Percentiles rank a stretch among this genome's conserved stretches.
These are phyloP conservation scores for Sparidentex hasta DNA, from an alignment of 2,797 vertebrate genomes.

Conservation along the genomic window DNA sequence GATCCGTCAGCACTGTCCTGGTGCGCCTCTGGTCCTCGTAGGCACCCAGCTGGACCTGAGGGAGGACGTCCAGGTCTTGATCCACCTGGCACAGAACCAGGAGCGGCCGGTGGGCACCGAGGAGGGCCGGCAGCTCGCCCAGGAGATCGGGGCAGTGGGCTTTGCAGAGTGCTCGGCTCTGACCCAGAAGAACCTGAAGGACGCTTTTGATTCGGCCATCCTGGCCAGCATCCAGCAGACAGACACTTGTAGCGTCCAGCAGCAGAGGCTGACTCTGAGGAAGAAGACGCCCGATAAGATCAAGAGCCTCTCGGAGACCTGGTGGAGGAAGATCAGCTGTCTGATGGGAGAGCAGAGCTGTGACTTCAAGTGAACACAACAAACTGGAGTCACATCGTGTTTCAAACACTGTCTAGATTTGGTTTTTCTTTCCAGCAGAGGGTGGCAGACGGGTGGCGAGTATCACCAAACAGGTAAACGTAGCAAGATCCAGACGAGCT, in stretches of 20 bases:
- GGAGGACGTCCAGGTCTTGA: conserved; percentile 93
- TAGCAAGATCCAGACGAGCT: background rate
- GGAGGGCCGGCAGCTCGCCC: conserved; percentile 86
- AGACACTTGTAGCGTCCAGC: conserved; percentile 33
- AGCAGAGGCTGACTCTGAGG: conserved; percentile 67
- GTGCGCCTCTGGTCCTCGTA: conserved; percentile 89
- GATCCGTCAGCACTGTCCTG: conserved; percentile 89
- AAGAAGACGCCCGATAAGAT: conserved; percentile 80
- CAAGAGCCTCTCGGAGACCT: conserved; percentile 77
- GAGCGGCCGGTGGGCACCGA: conserved; percentile 88
- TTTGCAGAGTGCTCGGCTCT: conserved; percentile 82
- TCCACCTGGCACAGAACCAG: conserved; percentile 88
- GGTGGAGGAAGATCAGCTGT: conserved; percentile 85
- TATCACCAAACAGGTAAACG: background rate
- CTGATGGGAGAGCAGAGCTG: conserved; percentile 78
- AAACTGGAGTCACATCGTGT: background rate
- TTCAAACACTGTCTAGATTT: background rate
- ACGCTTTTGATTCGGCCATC: conserved; percentile 81
- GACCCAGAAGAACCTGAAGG: conserved; percentile 86
- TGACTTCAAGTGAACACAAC: conserved; percentile 56
- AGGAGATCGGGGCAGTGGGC: conserved; percentile 86
- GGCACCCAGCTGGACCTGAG: conserved; percentile 92
- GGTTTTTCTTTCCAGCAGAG: background rate
- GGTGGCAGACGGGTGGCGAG: conserved; percentile 16
- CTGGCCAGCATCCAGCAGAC: conserved; percentile 73